phyloP scores from a whole-genome alignment of 2,888 invertebrate genomes.

The Plebejus anna region DNA sequence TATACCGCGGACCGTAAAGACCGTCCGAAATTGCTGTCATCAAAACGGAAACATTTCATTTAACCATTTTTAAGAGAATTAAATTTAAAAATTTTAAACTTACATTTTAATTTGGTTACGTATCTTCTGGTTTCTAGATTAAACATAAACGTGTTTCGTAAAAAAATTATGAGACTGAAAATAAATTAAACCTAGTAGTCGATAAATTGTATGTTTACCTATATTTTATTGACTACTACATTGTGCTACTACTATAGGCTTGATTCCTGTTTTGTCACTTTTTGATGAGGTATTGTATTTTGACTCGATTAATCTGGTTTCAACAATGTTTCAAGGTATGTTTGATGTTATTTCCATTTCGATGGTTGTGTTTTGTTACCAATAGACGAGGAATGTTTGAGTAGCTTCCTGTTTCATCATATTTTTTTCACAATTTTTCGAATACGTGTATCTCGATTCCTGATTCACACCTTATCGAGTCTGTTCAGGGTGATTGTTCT shows the following conservation, averaged over 20 bases:
- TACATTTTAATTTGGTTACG: too few relatives aligned
- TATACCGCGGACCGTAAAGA: conserved; percentile 3
- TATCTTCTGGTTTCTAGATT: too few relatives aligned
- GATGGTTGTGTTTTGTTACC: background rate
- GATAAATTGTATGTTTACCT: too few relatives aligned
- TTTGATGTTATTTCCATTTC: background rate
- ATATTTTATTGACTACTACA: too few relatives aligned
- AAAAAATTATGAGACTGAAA: too few relatives aligned
- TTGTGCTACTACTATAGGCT: too few relatives aligned
- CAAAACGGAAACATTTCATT: background rate
- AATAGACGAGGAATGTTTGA: too few relatives aligned
- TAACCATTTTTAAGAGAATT: background rate
- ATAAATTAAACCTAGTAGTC: too few relatives aligned
- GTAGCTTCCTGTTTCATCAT: background rate
- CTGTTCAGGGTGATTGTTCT: background rate
- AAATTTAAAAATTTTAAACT: background rate
- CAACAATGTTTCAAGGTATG: background rate
- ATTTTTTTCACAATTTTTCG: background rate
- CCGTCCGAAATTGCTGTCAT: background rate
- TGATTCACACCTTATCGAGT: background rate
- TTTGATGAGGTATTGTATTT: background rate
- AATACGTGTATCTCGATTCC: background rate
- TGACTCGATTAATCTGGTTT: background rate
- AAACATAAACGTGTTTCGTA: too few relatives aligned
- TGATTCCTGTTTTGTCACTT: too few relatives aligned